Conservation (phyloP, 2,797 vertebrate species). For the Carcharodon carcharias region DNA sequence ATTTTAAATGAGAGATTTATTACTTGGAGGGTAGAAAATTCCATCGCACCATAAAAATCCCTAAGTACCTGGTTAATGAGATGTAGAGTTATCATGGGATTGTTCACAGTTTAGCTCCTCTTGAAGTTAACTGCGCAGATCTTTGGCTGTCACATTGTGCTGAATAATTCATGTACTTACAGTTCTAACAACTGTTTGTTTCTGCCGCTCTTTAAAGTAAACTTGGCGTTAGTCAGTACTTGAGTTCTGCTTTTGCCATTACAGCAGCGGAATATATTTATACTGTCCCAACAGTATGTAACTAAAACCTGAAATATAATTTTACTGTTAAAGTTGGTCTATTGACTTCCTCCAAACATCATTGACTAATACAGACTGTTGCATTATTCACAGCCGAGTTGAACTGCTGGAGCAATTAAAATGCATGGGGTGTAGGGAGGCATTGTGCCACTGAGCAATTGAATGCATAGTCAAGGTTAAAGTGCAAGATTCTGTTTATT, state of each 20-base stretch:
- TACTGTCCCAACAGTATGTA: neutral
- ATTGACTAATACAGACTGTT: neutral
- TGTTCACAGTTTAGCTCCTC: neutral
- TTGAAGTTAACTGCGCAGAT: no score
- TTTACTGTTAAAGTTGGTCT: neutral
- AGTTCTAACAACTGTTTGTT: conserved; percentile 10
- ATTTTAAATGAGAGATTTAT: neutral
- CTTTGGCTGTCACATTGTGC: neutral
- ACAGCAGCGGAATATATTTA: neutral
- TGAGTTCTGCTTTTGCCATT: conserved; percentile 13
- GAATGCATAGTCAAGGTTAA: neutral
- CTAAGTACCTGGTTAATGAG: neutral
- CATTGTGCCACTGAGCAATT: neutral
- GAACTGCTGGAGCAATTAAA: neutral
- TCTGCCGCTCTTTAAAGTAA: neutral
- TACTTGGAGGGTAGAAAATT: neutral
- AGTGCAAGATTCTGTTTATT: neutral
- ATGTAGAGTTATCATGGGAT: neutral
- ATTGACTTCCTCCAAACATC: neutral
- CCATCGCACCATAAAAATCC: neutral
- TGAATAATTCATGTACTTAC: neutral
- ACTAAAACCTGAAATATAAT: conserved; percentile 7
- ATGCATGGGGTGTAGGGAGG: neutral
- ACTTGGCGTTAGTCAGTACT: neutral
- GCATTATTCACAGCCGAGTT: neutral